Base-by-base conservation (phyloP, 2,797 vertebrate species). In the Chaetophractus vellerosus region DNA sequence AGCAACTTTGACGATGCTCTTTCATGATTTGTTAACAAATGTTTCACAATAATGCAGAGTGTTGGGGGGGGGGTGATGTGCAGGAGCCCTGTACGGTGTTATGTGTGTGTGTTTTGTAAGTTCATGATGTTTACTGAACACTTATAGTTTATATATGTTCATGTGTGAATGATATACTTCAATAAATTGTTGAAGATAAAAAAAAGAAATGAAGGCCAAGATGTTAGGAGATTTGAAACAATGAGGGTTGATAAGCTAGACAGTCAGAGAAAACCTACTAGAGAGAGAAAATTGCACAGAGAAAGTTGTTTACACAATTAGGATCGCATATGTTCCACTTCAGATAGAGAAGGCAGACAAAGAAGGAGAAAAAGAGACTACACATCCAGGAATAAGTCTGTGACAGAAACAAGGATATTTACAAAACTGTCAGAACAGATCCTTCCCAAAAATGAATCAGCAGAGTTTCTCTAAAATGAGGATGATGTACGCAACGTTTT, bases 181-280 rank as follows among this genome's bases (percentile, higher is more conserved):
- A 38, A 38, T 38, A 38, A 38, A 38, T 38, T 38, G 38, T 38
- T 38, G 38, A 6, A 6, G 38, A 6, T 4, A 38, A 94, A 92
- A 95, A 81, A 24, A 63, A 92, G 55, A 93, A 91, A 8, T 41
- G 48, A 83, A 93, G 7, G 9, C 80, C 78, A 78, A 84, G 36
- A 79, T 66, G 88, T 55, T n/a, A 50, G 63, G n/a, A 88, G 63
- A 61, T 59, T 68, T 74, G 59, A 28, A n/a, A 50, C 63, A 50
- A 16, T 28, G 19, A 86, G 33, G 38, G 31, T 81, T 68, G 61
- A 33, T 15, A 21, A 74, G 18, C 14, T 76, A 72, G 59, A 81
- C n/a, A 48, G 38, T 21, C 38, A 68, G 31, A 45, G 72, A 72
- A 93, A 94, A 79, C 31, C 50, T 61, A 38, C 24, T 83, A 66